Evolutionary conservation across 2,888 invertebrate species (phyloP).

Genomic region (Rhopalosiphum nymphaeae): DNA sequence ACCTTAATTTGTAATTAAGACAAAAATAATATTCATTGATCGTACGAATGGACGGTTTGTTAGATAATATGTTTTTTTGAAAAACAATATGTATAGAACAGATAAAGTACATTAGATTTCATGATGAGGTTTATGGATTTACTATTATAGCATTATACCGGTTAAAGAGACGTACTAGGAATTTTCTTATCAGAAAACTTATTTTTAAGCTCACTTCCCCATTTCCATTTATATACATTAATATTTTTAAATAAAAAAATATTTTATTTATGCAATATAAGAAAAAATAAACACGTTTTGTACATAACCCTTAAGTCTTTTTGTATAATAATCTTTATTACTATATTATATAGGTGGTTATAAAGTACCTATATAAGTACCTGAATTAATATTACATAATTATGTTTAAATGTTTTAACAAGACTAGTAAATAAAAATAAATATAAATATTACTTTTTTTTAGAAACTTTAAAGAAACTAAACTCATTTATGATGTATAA

Average conservation of each 20-base stretch:
- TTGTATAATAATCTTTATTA: neutral
- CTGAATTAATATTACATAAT: neutral
- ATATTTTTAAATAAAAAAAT: neutral
- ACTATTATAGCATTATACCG: neutral
- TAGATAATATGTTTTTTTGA: neutral
- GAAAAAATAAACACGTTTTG: neutral
- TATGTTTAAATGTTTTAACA: neutral
- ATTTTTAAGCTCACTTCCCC: neutral
- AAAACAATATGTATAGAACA: neutral
- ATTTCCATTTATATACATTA: neutral
- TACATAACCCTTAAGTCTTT: neutral
- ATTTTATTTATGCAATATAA: neutral
- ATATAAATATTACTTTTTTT: neutral
- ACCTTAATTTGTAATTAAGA: neutral
- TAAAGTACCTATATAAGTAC: neutral
- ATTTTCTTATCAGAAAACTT: neutral
- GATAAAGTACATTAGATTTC: neutral
- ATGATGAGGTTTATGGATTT: neutral
- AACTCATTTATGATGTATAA: neutral
- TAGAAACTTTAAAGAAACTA: neutral
- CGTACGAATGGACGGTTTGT: neutral
- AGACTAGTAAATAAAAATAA: neutral
- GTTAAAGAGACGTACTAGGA: neutral
- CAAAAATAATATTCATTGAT: neutral
- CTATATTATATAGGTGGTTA: neutral